phyloP scores from a whole-genome alignment of 2,113 vertebrate genomes.

The Actinemys pallida region DNA sequence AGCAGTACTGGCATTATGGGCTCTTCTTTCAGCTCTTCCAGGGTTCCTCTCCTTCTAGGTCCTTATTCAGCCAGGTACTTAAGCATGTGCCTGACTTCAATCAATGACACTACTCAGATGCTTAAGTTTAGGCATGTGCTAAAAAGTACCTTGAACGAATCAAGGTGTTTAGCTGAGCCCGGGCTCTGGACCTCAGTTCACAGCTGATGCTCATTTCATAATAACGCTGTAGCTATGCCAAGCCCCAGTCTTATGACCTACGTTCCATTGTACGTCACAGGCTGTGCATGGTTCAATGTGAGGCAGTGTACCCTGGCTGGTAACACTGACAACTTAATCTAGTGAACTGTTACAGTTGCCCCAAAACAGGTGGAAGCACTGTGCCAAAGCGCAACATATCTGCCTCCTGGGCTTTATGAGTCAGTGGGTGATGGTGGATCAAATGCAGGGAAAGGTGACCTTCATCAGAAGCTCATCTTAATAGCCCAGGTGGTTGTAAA shows the following conservation, averaged over 20 bases:
- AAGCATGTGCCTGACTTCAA: too few species aligned
- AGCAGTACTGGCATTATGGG: neutral
- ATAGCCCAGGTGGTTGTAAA: neutral
- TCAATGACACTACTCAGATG: too few species aligned
- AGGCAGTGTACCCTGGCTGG: neutral
- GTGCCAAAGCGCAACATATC: neutral
- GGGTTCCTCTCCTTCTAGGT: neutral
- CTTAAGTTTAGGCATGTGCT: neutral
- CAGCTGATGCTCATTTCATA: neutral
- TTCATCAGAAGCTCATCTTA: neutral
- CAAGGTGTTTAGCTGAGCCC: neutral
- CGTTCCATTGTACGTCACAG: neutral
- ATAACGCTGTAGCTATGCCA: neutral
- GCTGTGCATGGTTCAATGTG: neutral
- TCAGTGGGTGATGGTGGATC: neutral
- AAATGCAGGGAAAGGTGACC: neutral
- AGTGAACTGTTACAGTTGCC: neutral
- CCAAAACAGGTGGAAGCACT: fast-evolving
- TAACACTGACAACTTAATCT: neutral
- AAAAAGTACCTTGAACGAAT: neutral
- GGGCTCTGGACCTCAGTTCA: neutral
- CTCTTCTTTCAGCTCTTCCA: neutral
- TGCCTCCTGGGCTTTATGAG: neutral
- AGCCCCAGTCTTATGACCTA: neutral
- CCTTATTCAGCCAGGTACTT: neutral